Percentiles rank a stretch among this genome's conserved stretches.
phyloP scores from a whole-genome alignment of 2,113 vertebrate species.

The Melanerpes aurifrons region DNA sequence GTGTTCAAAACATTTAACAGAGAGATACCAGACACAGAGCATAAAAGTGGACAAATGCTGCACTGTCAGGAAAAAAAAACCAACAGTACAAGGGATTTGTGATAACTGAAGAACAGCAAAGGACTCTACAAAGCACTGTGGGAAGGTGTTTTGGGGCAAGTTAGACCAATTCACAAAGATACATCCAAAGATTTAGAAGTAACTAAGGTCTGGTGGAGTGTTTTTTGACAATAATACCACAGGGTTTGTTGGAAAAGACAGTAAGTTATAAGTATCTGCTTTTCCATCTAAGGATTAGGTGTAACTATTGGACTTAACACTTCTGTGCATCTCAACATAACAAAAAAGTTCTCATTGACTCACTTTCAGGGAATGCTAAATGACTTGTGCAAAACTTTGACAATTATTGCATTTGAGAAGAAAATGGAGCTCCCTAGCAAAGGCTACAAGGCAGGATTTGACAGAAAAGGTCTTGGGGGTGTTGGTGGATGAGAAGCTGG shows the following conservation, averaged over 20 bases:
- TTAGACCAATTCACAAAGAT: neutral
- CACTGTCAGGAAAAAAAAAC: neutral
- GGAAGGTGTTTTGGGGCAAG: neutral
- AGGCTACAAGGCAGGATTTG: fast-evolving
- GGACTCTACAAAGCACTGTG: neutral
- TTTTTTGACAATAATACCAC: neutral
- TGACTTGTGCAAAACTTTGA: neutral
- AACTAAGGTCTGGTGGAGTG: neutral
- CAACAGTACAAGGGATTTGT: neutral
- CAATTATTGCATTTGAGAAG: neutral
- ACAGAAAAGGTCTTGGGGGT: no score
- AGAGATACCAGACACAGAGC: neutral
- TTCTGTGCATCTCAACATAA: neutral
- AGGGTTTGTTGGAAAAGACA: neutral
- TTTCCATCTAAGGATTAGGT: neutral
- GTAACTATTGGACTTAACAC: neutral
- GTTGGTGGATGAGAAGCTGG: no score
- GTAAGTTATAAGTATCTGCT: neutral
- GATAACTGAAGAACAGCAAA: neutral
- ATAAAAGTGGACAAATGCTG: neutral
- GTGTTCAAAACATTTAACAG: neutral
- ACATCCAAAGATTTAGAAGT: neutral
- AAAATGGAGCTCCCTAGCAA: neutral
- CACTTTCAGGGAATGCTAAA: neutral
- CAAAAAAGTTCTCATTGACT: neutral